Evolutionary conservation across 2,113 vertebrate genomes (phyloP).

Genomic region (Mustela lutreola): DNA sequence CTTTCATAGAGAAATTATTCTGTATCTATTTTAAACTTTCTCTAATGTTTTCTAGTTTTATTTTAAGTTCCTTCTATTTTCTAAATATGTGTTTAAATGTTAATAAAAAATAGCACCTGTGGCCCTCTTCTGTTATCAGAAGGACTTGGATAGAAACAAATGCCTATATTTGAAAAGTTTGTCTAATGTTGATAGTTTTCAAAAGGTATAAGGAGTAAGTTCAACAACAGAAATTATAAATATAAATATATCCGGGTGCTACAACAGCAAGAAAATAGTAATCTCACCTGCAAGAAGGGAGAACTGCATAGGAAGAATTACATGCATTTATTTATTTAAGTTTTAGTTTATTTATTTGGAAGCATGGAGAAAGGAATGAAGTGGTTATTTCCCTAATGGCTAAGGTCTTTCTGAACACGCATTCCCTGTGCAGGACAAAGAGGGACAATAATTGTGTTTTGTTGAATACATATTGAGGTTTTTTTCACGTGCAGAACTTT

Average conservation of each 20-base stretch:
- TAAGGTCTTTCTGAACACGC: background rate
- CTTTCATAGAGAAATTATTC: background rate
- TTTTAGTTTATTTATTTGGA: conserved; percentile 47
- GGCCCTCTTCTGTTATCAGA: background rate
- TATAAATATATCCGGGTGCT: background rate
- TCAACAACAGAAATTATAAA: background rate
- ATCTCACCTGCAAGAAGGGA: background rate
- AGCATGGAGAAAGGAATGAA: background rate
- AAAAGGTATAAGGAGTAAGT: background rate
- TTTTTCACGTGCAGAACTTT: background rate
- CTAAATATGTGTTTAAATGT: background rate
- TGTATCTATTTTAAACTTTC: conserved; percentile 20
- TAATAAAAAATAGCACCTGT: conserved; percentile 11
- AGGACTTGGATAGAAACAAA: conserved; percentile 36
- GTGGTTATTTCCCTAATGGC: background rate
- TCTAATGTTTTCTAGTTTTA: conserved; percentile 10
- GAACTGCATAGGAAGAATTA: background rate
- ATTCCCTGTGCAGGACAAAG: background rate
- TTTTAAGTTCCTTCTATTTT: conserved; percentile 7
- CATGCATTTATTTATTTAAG: background rate
- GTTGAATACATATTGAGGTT: background rate
- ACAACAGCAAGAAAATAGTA: background rate
- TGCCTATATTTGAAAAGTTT: background rate
- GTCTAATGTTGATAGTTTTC: background rate
- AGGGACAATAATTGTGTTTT: background rate